Evolutionary conservation across 2,888 invertebrate species (phyloP), one percentile per base, ranked within the genome.

Genomic region (Lordiphosa fenestrarum): DNA sequence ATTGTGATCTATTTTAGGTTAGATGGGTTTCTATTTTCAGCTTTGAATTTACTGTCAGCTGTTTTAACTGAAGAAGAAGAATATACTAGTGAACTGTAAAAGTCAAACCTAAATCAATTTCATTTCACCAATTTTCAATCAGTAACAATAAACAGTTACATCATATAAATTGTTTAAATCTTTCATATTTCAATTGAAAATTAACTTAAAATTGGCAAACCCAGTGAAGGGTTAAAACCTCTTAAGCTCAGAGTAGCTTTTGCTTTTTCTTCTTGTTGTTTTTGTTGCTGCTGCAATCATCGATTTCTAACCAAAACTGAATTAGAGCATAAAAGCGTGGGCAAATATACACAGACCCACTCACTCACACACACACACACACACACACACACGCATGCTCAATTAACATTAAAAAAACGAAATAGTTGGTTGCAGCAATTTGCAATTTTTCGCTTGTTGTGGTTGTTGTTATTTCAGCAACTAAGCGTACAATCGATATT

Each of bases 301-400:
- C 81, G 81, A 83, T 76, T 83, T 83, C 84, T 77, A 78, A 71
- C 72, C 73, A 53, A 71, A 47, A 64, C 69, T 75, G 81, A 81
- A 81, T 82, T 83, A 80, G 81, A 81, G 81, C 81, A 80, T 71
- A 82, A 77, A 63, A 84, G 73, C 73, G 78, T 80, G 73, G 71
- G 77, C 84, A 56, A 77, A 77, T 61, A 56, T 52, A 59, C 47
- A 42, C 48, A 39, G 48, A 50, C 50, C 51, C 56, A 51, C 15
- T 15, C 15, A 19, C 19, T 19, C 19, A 3, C 42, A 48, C 62
- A 25, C 30, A 30, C 19, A 3, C 42, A 48, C 62, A 25, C 30
- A 30, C 30, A 9, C 9, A 42, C 40, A 57, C 56, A 46, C 69
- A 78, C 78, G 69, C 82, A 81, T 70, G 61, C 77, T 73, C 75